phyloP scores from a whole-genome alignment of 2,113 vertebrate species.

The Cinclus mexicanus region DNA sequence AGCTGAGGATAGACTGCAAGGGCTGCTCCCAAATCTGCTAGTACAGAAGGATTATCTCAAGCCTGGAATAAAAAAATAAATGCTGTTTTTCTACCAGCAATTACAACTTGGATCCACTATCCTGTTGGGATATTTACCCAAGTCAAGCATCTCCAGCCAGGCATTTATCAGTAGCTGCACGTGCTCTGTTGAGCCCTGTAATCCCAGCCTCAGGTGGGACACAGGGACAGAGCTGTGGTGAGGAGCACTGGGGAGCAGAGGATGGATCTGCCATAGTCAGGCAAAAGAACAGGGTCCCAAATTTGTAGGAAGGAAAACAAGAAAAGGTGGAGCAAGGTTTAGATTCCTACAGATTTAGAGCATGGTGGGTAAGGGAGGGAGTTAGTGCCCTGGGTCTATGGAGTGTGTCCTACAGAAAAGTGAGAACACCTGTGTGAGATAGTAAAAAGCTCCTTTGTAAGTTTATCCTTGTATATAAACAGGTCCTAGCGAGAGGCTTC shows the following conservation, averaged over 20 bases:
- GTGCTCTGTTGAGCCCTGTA: neutral
- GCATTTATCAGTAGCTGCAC: neutral
- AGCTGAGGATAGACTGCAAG: neutral
- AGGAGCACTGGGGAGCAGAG: neutral
- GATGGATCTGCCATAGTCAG: accelerated
- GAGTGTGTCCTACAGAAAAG: neutral
- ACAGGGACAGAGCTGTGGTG: neutral
- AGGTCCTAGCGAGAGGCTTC: neutral
- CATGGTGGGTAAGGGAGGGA: neutral
- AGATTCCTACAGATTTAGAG: neutral
- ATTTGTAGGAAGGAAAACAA: neutral
- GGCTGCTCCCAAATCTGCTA: neutral
- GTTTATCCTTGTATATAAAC: neutral
- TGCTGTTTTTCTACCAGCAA: neutral
- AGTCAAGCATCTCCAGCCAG: accelerated
- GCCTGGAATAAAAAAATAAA: neutral
- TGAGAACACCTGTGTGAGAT: neutral
- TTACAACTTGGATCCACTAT: neutral
- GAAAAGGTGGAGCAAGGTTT: neutral
- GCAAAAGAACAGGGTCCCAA: neutral
- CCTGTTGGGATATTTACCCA: neutral
- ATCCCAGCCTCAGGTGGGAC: neutral
- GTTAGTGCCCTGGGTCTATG: neutral
- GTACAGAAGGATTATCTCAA: accelerated
- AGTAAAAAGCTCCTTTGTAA: neutral